Base-by-base conservation (phyloP, 1,140 invertebrate species). In the Tribolium madens region DNA sequence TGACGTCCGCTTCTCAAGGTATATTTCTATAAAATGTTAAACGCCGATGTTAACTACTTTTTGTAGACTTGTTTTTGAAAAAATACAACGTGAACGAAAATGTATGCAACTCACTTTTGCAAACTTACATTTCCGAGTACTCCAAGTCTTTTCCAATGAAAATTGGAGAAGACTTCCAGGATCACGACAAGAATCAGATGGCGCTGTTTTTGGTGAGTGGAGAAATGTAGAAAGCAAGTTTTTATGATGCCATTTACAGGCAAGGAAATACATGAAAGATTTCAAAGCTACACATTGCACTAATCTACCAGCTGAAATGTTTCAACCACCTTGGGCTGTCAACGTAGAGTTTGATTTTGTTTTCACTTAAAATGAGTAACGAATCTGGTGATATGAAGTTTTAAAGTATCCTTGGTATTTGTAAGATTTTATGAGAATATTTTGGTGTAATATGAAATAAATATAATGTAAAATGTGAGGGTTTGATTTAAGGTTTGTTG, bases 221-320 rank as follows among this genome's bases (percentile, higher is more conserved):
- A 5, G 21, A 26, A 3, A 26, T 26, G 21, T 26, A 2, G 18
- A 36, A 36, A 36, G 33, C 36, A 42, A 31, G 2, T 31, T 31
- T 33, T 60, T 1, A 13, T 47, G 9, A 1, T 46, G 36, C 14
- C 26, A 74, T 80, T 84, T 89, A 77, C 81, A 94, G 92, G 90
- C 93, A 53, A 88, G 87, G 15, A 93, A 93, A 84, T 92, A 97
- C 86, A 91, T 98, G 90, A 90, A 92, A 76, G 95, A 98, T 86
- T 96, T 92, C 83, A 90, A 92, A 79, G 93, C 95, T 0, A 92
- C 93, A 6, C 97, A 98, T 86, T 98, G 96, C 87, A 92, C 91
- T 10, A 94, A 93, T 18, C 87, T 98, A 71, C 91, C 93, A 1
- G 79, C 86, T 3, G 88, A 91, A 73, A 89, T 91, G 79, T 95